Evolutionary conservation across 2,888 invertebrate species (phyloP).

Genomic region (Morpho helenor): DNA sequence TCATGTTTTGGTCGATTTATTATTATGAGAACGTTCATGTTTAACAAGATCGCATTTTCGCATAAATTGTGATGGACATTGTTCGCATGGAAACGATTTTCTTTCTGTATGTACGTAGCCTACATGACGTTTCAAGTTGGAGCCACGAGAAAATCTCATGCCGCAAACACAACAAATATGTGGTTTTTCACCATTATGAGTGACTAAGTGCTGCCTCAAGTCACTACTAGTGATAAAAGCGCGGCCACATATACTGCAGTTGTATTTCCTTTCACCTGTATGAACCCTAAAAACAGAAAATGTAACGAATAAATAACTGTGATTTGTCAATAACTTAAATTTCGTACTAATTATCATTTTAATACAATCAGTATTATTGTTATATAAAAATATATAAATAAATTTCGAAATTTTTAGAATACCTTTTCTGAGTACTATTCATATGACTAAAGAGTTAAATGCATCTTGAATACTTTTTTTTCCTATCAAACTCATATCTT

Average conservation of each 20-base stretch:
- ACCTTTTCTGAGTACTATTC: no score
- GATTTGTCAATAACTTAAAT: no score
- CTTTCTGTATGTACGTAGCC: constrained; percentile 43
- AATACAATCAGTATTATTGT: no score
- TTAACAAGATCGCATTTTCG: constrained; percentile 44
- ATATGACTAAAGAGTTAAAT: no score
- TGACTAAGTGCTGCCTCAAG: constrained; percentile 61
- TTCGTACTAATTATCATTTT: no score
- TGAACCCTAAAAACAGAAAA: constrained; percentile 52
- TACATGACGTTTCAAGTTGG: constrained; percentile 66
- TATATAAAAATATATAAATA: no score
- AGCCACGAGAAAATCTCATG: constrained; percentile 53
- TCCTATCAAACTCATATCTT: no score
- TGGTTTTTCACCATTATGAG: constrained; percentile 59
- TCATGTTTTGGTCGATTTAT: constrained; percentile 1
- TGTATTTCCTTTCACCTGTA: constrained; percentile 70
- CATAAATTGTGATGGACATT: constrained; percentile 43
- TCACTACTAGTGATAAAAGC: constrained; percentile 69
- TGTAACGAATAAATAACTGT: background rate
- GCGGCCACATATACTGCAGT: constrained; percentile 57
- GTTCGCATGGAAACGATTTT: constrained; percentile 38
- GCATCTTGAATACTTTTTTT: no score
- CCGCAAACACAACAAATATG: constrained; percentile 65
- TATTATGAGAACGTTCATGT: constrained; percentile 41
- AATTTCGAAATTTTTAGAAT: no score